Conservation (phyloP, 2,113 vertebrate species). For the Scalopus aquaticus region DNA sequence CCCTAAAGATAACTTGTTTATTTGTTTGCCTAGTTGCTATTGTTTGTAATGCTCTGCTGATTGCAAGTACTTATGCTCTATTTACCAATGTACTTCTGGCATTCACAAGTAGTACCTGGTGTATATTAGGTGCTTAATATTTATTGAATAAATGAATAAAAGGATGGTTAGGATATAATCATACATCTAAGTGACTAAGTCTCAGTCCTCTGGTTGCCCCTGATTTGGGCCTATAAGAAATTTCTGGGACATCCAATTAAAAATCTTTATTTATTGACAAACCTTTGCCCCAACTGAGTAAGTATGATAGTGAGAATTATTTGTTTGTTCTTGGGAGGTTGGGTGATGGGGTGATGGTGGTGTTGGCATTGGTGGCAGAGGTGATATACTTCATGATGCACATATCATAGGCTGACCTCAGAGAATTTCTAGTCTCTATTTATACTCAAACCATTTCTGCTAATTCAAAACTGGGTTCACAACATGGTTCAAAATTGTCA, state of each 20-base stretch:
- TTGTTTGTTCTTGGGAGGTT: background rate
- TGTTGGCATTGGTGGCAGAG: background rate
- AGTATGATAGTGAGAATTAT: background rate
- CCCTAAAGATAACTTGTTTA: background rate
- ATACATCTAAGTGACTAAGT: background rate
- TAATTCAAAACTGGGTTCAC: background rate
- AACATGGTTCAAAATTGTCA: background rate
- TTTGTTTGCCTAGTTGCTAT: background rate
- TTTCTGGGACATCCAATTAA: background rate
- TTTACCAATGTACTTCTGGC: background rate
- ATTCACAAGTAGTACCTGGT: background rate
- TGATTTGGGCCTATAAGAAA: background rate
- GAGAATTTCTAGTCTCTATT: background rate
- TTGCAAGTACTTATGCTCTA: background rate
- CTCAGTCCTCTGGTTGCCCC: background rate
- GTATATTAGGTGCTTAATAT: background rate
- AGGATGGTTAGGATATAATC: background rate
- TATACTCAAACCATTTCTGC: background rate
- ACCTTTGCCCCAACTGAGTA: background rate
- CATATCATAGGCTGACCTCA: background rate
- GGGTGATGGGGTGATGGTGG: background rate
- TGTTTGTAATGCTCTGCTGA: background rate
- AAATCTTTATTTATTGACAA: background rate
- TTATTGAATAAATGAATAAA: background rate
- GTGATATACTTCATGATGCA: background rate